Evolutionary conservation across 2,888 invertebrate genomes (phyloP).

Genomic region (Acronicta leporina): DNA sequence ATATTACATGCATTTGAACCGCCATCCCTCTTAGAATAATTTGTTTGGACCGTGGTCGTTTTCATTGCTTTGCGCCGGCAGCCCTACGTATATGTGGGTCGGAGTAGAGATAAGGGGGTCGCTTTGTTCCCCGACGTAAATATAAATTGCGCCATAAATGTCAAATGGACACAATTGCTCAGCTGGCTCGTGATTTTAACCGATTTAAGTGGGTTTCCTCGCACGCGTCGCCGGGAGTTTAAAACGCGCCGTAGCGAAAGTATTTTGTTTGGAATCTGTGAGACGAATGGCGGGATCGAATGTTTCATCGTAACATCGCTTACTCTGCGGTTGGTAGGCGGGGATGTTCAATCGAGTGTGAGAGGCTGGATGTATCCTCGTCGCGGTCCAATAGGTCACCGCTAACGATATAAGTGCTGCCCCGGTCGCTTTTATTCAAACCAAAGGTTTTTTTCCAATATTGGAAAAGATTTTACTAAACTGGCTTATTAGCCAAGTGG

Average conservation of each 20-base stretch:
- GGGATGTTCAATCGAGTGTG: slow-evolving; percentile 48
- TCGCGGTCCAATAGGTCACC: slow-evolving; percentile 31
- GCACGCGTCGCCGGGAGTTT: slow-evolving; percentile 25
- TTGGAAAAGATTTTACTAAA: not conserved
- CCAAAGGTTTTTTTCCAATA: slow-evolving; percentile 17
- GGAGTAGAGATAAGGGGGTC: slow-evolving; percentile 64
- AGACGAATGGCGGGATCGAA: slow-evolving; percentile 30
- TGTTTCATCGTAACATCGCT: slow-evolving; percentile 42
- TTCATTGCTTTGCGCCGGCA: slow-evolving; percentile 37
- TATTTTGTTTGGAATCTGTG: slow-evolving; percentile 33
- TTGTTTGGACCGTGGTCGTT: slow-evolving; percentile 26
- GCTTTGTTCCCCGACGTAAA: slow-evolving; percentile 70
- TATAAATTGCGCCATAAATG: slow-evolving; percentile 82
- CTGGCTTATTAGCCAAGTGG: too few species aligned
- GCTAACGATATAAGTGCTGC: slow-evolving; percentile 45
- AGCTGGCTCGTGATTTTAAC: slow-evolving; percentile 63
- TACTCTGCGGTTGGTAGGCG: slow-evolving; percentile 23
- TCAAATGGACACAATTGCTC: slow-evolving; percentile 78
- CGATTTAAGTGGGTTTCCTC: slow-evolving; percentile 55
- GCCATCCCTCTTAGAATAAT: slow-evolving; percentile 31
- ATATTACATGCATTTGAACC: slow-evolving; percentile 46
- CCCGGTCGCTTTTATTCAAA: slow-evolving; percentile 31
- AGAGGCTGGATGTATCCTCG: slow-evolving; percentile 29
- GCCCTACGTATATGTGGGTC: slow-evolving; percentile 55
- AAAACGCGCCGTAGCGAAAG: slow-evolving; percentile 20